Percentiles rank a stretch among this genome's conserved stretches.
phyloP scores from a whole-genome alignment of 2,797 vertebrate genomes.

The Sandelia bainsii region DNA sequence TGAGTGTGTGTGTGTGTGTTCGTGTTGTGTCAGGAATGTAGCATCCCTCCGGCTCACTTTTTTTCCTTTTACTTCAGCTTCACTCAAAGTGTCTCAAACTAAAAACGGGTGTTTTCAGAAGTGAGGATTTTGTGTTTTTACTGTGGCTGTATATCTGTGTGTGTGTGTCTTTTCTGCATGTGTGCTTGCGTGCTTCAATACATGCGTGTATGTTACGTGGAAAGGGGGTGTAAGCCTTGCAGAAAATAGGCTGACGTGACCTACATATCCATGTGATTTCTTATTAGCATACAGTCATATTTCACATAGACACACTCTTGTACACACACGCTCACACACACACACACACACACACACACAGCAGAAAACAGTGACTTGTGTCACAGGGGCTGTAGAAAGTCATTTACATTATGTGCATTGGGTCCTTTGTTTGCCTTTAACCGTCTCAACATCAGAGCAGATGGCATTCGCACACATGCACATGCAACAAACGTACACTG shows the following conservation, averaged over 20 bases:
- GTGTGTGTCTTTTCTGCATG: constrained; percentile 23
- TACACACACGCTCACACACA: constrained; percentile 30
- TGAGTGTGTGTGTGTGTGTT: constrained; percentile 37
- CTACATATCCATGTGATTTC: constrained; percentile 84
- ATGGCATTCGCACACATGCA: constrained; percentile 61
- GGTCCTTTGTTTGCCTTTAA: constrained; percentile 81
- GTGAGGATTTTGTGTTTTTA: constrained; percentile 39
- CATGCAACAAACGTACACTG: background rate
- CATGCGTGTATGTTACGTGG: constrained; percentile 50
- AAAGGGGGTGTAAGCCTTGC: constrained; percentile 65
- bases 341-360: constrained; percentile 35
- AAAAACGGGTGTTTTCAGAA: constrained; percentile 58
- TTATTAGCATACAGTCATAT: constrained; percentile 81
- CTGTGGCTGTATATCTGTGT: constrained; percentile 27
- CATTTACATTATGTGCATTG: constrained; percentile 82
- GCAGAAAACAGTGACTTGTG: constrained; percentile 74
- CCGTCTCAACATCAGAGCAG: constrained; percentile 73
- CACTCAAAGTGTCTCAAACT: constrained; percentile 66
- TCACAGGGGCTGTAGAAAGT: constrained; percentile 69
- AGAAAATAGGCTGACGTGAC: constrained; percentile 84
- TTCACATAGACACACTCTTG: constrained; percentile 52
- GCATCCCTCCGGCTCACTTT: constrained; percentile 44
- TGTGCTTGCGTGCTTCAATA: constrained; percentile 36
- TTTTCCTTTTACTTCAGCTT: constrained; percentile 43
- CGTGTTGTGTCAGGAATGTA: constrained; percentile 49